Conservation (phyloP, 2,113 vertebrate genomes). For the Saguinus imperator region DNA sequence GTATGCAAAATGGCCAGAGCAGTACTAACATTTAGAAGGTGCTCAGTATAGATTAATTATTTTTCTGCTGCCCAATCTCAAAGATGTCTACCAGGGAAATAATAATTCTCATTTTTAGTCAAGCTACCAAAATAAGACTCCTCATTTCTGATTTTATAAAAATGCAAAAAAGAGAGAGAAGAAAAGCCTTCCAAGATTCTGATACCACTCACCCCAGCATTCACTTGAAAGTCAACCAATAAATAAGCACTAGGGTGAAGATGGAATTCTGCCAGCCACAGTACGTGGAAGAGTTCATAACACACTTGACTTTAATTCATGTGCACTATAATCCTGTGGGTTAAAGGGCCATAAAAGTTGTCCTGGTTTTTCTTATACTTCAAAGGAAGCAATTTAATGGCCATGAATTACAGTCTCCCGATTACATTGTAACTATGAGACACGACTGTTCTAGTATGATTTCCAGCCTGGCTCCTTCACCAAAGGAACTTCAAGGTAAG, state of each 20-base stretch:
- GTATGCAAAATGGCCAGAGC: rapidly evolving
- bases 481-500: constrained; percentile 75
- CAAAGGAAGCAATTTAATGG: constrained; percentile 78
- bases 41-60: rapidly evolving
- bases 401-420: constrained; percentile 71
- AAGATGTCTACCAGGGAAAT: neutral
- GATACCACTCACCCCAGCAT: neutral
- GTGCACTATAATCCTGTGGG: constrained; percentile 67
- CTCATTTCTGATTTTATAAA: neutral
- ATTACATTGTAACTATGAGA: constrained; percentile 72
- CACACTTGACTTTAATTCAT: constrained; percentile 71
- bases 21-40: neutral
- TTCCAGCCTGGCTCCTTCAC: constrained; percentile 66
- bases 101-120: neutral
- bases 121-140: neutral
- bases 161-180: constrained; percentile 19
- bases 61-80: neutral
- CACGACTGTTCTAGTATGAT: constrained; percentile 66
- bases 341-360: constrained; percentile 68
- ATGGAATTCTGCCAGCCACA: constrained; percentile 14
- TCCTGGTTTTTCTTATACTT: constrained; percentile 79
- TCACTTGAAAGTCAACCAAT: constrained; percentile 51
- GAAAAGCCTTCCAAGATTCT: neutral
- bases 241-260: neutral
- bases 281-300: constrained; percentile 56